Evolutionary conservation across 2,797 vertebrate species (phyloP), one percentile per base, ranked within the genome.

Genomic region (Alectoris magna): DNA sequence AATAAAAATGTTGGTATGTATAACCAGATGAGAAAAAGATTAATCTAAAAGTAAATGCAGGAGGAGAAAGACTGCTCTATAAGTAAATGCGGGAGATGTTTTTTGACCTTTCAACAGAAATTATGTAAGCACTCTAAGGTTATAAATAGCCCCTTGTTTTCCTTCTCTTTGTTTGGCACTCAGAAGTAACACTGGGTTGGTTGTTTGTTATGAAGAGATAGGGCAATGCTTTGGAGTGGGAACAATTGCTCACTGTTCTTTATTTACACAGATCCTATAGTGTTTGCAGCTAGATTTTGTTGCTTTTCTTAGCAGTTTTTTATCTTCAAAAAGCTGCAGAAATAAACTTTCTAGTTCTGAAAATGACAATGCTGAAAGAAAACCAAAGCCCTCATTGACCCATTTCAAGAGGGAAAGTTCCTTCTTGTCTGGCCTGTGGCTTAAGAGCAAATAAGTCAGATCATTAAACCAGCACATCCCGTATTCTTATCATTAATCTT

Each of bases 61-160:
- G 58, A 94, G 74, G 46, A 55, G 27, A 11, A 59, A 93, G 70
- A 43, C 8, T 5, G 87, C 34, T 49, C 56, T 82, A 80, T 88
- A 96, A 94, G 74, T 75, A 95, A 96, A 87, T 11, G 53, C 82
- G 58, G 71, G 64, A 94, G 75, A 38, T 43, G 78, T 75, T 81
- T 95, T 90, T 90, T 88, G 93, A 91, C 76, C 91, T 90, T 88
- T 93, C 66, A 87, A 48, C 82, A 92, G 87, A 95, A 96, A 87
- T 96, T 96, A 94, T 81, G 62, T 95, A 92, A 96, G 84, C 34
- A 59, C 67, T 76, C 73, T 67, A 51, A 85, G 77, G 69, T 95
- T 95, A 89, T 95, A 88, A 94, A 95, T 90, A 95, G 74, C 85
- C 91, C n/a, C 94, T 85, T 94, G 88, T 95, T 92, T 95, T 86